A percentile compares a stretch with the other conserved stretches of the same genome.
Conservation (phyloP, 2,113 vertebrate species). For the Tamias sibiricus region DNA sequence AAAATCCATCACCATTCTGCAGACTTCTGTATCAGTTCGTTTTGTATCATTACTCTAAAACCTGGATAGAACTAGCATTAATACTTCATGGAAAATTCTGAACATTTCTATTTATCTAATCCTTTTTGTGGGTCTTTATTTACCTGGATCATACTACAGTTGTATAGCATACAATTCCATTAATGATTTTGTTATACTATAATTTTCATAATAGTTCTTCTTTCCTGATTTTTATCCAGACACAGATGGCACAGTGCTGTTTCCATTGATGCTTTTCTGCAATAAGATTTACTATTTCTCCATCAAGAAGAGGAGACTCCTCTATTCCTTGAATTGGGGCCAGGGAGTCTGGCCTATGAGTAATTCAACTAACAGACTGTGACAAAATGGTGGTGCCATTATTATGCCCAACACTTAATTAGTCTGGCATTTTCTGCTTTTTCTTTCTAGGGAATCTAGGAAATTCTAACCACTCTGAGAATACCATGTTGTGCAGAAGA, state of each 20-base stretch:
- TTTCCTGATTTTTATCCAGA: not conserved
- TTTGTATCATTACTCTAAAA: not conserved
- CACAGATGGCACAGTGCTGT: not conserved
- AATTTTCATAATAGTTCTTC: not conserved
- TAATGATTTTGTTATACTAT: not conserved
- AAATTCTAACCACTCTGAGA: not conserved
- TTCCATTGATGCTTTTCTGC: not conserved
- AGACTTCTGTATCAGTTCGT: not conserved
- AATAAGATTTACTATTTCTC: not conserved
- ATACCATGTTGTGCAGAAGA: not conserved
- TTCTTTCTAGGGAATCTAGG: too few relatives aligned
- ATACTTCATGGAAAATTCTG: not conserved
- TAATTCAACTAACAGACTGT: not conserved
- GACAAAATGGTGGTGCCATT: not conserved
- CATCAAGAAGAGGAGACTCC: not conserved
- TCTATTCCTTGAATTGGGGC: not conserved
- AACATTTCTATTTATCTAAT: not conserved
- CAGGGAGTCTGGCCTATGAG: not conserved
- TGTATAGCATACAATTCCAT: not conserved
- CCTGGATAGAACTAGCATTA: not conserved
- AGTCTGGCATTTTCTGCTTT: not conserved
- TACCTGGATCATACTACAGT: not conserved
- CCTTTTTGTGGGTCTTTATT: not conserved
- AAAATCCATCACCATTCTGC: not conserved
- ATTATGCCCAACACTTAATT: not conserved